Percentiles rank a stretch among this genome's conserved stretches.
phyloP scores from a whole-genome alignment of 1,140 invertebrate species.

The Dolichoris vasculosae region DNA sequence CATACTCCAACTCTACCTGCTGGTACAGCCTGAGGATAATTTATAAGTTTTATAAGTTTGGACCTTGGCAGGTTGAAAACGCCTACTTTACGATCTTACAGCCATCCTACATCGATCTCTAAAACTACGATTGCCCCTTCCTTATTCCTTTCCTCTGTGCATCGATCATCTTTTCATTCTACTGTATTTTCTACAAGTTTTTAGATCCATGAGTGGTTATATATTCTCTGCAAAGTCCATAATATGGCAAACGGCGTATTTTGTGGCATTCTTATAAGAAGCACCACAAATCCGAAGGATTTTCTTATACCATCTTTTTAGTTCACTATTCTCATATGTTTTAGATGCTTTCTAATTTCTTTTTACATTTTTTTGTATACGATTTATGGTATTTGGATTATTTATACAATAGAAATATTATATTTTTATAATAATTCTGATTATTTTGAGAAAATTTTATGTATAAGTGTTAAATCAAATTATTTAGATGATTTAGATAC shows the following conservation, averaged over 20 bases:
- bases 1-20: constrained; percentile 22
- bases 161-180: constrained; percentile 21
- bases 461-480: too few relatives aligned
- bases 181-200: constrained; percentile 51
- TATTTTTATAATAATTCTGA: too few relatives aligned
- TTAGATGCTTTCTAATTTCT: constrained; percentile 19
- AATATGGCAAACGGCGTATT: not conserved
- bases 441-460: too few relatives aligned
- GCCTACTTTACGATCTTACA: constrained; percentile 64
- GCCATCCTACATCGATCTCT: constrained; percentile 56
- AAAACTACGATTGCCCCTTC: not conserved
- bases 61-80: constrained; percentile 58
- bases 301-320: not conserved
- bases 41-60: constrained; percentile 67
- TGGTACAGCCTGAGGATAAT: constrained; percentile 60
- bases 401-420: too few relatives aligned
- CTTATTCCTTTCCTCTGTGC: constrained; percentile 4
- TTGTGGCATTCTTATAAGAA: constrained; percentile 27
- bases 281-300: constrained; percentile 38
- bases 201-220: constrained; percentile 48
- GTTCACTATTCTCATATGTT: not conserved
- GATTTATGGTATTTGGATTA: too few relatives aligned
- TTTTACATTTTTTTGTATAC: not conserved
- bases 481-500: too few relatives aligned
- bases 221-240: constrained; percentile 26